Evolutionary conservation across 2,888 invertebrate genomes (phyloP).

Genomic region (Apoda limacodes): DNA sequence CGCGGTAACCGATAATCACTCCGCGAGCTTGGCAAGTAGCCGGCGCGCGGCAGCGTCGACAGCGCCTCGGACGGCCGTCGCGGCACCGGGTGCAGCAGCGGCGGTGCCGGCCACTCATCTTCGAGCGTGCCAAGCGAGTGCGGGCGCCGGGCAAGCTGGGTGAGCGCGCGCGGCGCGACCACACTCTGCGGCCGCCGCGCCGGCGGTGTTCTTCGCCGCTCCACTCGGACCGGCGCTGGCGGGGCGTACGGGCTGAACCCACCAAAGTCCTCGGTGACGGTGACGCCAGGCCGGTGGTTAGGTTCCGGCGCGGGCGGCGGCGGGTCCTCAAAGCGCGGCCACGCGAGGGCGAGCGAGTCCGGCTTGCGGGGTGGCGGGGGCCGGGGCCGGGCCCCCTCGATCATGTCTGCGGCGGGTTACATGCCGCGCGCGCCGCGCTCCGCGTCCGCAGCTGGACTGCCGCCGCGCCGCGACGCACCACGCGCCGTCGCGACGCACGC

Average conservation of each 20-base stretch:
- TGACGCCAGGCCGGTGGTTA: constrained; percentile 24
- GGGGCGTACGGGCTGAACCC: constrained; percentile 70
- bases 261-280: constrained; percentile 46
- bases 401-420: constrained; percentile 45
- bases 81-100: constrained; percentile 66
- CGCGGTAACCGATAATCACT: constrained; percentile 73
- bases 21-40: constrained; percentile 69
- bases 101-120: constrained; percentile 55
- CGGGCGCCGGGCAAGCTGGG: constrained; percentile 58
- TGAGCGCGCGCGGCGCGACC: constrained; percentile 49
- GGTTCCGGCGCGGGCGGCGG: constrained; percentile 60
- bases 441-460: constrained; percentile 36
- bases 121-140: constrained; percentile 72
- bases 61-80: constrained; percentile 61
- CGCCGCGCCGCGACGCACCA: constrained; percentile 34
- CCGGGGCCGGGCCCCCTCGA: constrained; percentile 60
- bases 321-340: constrained; percentile 60
- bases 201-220: constrained; percentile 28
- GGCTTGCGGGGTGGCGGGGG: constrained; percentile 66
- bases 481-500: constrained; percentile 26
- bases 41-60: constrained; percentile 55
- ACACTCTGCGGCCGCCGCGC: constrained; percentile 68
- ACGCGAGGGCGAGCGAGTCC: constrained; percentile 47
- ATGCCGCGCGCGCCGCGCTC: constrained; percentile 37
- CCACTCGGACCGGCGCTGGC: constrained; percentile 47